Evolutionary conservation across 2,113 vertebrate species (phyloP).

Genomic region (Steatornis caripensis): DNA sequence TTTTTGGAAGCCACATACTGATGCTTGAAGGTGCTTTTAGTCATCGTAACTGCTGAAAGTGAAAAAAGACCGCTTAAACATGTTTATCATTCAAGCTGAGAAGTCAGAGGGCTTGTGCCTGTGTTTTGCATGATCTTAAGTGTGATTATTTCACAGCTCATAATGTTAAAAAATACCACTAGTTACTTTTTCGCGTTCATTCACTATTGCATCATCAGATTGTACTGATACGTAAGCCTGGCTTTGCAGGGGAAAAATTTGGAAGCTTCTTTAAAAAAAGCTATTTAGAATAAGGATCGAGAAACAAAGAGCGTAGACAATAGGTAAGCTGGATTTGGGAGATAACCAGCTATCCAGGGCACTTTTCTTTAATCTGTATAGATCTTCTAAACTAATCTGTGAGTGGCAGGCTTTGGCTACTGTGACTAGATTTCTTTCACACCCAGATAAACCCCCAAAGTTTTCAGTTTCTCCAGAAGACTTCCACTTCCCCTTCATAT

Average conservation of each 20-base stretch:
- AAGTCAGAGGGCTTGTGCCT: not conserved
- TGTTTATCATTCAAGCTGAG: not conserved
- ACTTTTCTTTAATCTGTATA: slow-evolving; percentile 1
- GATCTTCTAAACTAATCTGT: slow-evolving; percentile 20
- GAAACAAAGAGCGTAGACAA: slow-evolving; percentile 23
- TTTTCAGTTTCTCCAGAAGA: not conserved
- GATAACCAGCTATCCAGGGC: not conserved
- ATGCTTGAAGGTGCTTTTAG: not conserved
- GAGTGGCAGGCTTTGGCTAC: not conserved
- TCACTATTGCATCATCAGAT: not conserved
- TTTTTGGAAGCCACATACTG: not conserved
- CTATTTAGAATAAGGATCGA: not conserved
- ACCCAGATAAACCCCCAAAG: not conserved
- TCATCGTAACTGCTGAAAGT: not conserved
- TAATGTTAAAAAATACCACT: not conserved
- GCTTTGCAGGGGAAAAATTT: not conserved
- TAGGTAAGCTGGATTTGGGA: slow-evolving; percentile 9
- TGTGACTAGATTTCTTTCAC: not conserved
- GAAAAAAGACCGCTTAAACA: not conserved
- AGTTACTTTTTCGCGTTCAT: not conserved
- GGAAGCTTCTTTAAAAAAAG: not conserved
- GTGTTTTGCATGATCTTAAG: not conserved
- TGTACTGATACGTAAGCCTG: not conserved
- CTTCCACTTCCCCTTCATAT: not conserved
- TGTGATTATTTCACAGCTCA: not conserved